Conservation (phyloP, 2,797 vertebrate species). For the Alca torda region DNA sequence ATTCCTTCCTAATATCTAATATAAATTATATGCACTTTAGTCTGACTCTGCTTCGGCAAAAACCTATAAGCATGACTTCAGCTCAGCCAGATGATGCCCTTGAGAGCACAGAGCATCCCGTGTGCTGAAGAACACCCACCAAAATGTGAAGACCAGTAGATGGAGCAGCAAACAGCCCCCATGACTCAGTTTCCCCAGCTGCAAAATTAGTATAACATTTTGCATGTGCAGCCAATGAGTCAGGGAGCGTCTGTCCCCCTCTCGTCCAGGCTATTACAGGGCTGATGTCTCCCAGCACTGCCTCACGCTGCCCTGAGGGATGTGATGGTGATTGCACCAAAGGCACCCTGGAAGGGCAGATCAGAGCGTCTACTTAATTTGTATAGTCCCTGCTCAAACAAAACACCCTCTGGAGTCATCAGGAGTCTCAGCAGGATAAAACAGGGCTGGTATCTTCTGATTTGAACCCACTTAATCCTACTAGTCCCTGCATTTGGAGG, state of each 20-base stretch:
- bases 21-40: not conserved
- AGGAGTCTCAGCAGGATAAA: not conserved
- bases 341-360: not conserved
- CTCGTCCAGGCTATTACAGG: not conserved
- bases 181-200: constrained; percentile 24
- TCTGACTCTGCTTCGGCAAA: not conserved
- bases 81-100: not conserved
- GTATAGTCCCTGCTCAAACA: not conserved
- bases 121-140: not conserved
- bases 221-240: constrained; percentile 23
- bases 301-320: not conserved
- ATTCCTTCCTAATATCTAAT: not conserved
- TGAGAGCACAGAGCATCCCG: not conserved
- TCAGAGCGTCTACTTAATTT: constrained; percentile 5
- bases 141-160: not conserved
- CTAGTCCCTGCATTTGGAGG: not conserved
- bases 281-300: not conserved
- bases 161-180: not conserved
- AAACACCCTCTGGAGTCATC: not conserved
- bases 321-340: not conserved
- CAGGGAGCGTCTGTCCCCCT: not conserved
- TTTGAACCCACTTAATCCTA: not conserved
- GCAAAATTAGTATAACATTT: not conserved
- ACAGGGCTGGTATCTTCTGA: not conserved
- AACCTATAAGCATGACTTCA: not conserved